These are phyloP conservation scores for Drosophila planitibia DNA, from an alignment of 2,888 invertebrate genomes.

Conservation along the genomic window DNA sequence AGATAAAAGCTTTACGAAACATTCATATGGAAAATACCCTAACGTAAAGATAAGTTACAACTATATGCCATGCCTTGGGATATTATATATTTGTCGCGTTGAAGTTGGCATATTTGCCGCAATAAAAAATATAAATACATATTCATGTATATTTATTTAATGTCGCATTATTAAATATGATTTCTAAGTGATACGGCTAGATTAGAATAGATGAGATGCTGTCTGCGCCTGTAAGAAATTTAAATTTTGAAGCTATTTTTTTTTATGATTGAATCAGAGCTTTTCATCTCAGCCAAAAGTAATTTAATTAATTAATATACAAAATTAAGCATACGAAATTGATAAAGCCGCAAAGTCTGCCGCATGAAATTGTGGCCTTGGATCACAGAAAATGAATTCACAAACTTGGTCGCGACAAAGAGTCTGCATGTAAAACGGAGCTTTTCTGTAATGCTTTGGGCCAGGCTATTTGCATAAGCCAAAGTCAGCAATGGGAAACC, in stretches of 20 bases:
- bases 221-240: background rate
- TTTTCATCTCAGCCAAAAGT: constrained; percentile 1
- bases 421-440: constrained; percentile 26
- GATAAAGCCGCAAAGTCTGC: constrained; percentile 11
- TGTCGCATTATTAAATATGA: background rate
- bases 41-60: background rate
- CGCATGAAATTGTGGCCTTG: constrained; percentile 19
- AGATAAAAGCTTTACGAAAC: background rate
- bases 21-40: background rate
- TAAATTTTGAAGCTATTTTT: background rate
- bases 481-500: constrained; percentile 23
- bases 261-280: background rate
- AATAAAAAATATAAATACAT: background rate
- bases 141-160: background rate
- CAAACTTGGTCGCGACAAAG: constrained; percentile 29
- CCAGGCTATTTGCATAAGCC: constrained; percentile 49
- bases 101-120: background rate
- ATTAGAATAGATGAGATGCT: background rate
- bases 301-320: constrained; percentile 21
- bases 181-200: background rate
- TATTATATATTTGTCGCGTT: background rate
- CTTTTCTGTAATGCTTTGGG: constrained; percentile 21
- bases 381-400: constrained; percentile 5
- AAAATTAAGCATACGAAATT: constrained; percentile 19
- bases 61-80: background rate